phyloP scores from a whole-genome alignment of 2,888 invertebrate species.

The Gisinianus flammeolus region DNA sequence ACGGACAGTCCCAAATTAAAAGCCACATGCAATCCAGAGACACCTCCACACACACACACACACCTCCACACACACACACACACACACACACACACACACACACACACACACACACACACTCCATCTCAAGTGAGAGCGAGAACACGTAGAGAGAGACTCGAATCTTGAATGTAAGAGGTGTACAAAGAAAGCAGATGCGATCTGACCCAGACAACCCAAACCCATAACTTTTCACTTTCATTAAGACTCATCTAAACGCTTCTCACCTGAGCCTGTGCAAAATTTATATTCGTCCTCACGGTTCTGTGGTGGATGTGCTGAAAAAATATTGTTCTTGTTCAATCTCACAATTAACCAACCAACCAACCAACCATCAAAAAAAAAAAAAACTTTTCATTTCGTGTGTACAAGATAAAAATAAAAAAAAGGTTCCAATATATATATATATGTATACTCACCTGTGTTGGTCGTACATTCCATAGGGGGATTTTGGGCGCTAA shows the following conservation, averaged over 20 bases:
- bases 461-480: slow-evolving; percentile 91
- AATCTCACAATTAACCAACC: neutral
- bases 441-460: slow-evolving; percentile 66
- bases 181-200: too few species aligned
- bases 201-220: too few species aligned
- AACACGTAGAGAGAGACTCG: neutral
- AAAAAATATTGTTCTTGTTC: neutral
- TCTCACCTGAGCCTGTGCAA: slow-evolving; percentile 62
- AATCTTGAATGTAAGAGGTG: too few species aligned
- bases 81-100: too few species aligned
- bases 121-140: neutral
- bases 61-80: too few species aligned
- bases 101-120: too few species aligned
- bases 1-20: slow-evolving; percentile 37
- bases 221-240: slow-evolving; percentile 32
- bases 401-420: too few species aligned
- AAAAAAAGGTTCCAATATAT: too few species aligned
- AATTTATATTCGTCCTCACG: slow-evolving; percentile 96
- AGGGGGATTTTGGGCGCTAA: slow-evolving; percentile 86
- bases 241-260: slow-evolving; percentile 19
- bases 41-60: too few species aligned
- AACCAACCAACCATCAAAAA: neutral
- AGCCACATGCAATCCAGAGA: slow-evolving; percentile 22
- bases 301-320: slow-evolving; percentile 83
- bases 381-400: neutral